Percentiles rank a stretch among this genome's conserved stretches.
These are phyloP conservation scores for Ectropis grisescens DNA, from an alignment of 1,140 invertebrate species.

Conservation along the genomic window DNA sequence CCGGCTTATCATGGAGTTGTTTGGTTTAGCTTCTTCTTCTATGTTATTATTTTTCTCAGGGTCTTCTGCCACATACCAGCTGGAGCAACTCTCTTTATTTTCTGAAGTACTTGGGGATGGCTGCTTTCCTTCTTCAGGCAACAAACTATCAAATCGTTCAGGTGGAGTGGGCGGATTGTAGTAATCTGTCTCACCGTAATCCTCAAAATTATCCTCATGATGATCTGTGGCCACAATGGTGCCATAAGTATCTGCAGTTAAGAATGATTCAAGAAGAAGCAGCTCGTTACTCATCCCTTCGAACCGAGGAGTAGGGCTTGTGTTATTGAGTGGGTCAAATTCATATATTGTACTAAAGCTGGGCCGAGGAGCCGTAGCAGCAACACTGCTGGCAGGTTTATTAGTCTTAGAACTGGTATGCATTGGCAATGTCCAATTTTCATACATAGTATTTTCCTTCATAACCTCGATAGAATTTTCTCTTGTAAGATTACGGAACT, in stretches of 20 bases:
- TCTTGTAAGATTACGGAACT: conserved; percentile 35
- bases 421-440: conserved; percentile 44
- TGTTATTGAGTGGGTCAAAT: conserved; percentile 49
- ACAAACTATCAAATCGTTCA: conserved; percentile 46
- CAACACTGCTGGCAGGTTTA: too few relatives aligned
- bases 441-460: conserved; percentile 48
- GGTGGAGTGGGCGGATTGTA: conserved; percentile 55
- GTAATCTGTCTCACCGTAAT: conserved; percentile 43
- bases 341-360: conserved; percentile 58
- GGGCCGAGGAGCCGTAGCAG: conserved; percentile 15
- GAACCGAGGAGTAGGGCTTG: conserved; percentile 25
- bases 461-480: conserved; percentile 37
- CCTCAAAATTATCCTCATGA: conserved; percentile 29
- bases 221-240: conserved; percentile 36
- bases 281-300: conserved; percentile 53
- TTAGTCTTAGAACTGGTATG: too few relatives aligned
- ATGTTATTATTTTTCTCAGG: too few relatives aligned
- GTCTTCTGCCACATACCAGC: conserved; percentile 33
- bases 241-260: conserved; percentile 54
- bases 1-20: conserved; percentile 38
- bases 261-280: conserved; percentile 45
- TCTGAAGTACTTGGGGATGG: conserved; percentile 3
- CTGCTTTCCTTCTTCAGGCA: conserved; percentile 18
- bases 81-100: conserved; percentile 27
- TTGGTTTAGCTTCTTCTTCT: conserved; percentile 23